A percentile compares a stretch with the other conserved stretches of the same genome.
Evolutionary conservation across 37 sponge, comb jelly and placozoan genomes (phyloP).

Genomic region (Corticium candelabrum): DNA sequence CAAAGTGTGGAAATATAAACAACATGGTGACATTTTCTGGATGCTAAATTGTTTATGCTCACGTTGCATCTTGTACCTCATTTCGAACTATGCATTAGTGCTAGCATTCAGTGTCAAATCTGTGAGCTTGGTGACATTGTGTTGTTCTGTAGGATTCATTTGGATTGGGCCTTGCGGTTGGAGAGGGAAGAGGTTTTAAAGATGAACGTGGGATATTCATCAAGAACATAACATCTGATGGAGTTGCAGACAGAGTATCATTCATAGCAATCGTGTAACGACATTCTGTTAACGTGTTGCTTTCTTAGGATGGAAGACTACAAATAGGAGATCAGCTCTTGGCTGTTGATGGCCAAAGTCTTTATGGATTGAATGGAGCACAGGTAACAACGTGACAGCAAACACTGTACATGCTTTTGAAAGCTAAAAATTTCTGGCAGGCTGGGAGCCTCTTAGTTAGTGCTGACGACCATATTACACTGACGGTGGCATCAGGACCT

Average conservation of each 20-base stretch:
- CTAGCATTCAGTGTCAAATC: no score
- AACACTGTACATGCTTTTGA: no score
- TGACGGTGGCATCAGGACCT: constrained; percentile 8
- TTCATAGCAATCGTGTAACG: no score
- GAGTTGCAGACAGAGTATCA: not conserved
- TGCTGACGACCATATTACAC: not conserved
- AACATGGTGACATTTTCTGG: no score
- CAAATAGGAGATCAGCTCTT: constrained; percentile 58
- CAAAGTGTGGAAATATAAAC: no score
- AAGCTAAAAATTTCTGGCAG: not conserved
- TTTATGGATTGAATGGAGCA: constrained; percentile 21
- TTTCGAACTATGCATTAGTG: no score
- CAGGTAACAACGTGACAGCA: not conserved
- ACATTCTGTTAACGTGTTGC: not conserved
- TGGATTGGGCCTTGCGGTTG: constrained; percentile 10
- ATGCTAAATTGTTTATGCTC: no score
- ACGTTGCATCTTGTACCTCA: no score
- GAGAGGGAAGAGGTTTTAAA: not conserved
- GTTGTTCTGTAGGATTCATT: not conserved
- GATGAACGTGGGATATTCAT: not conserved
- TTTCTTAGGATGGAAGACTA: constrained; percentile 35
- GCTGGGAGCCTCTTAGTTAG: not conserved
- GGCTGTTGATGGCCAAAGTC: constrained; percentile 47
- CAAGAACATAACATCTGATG: constrained; percentile 5
- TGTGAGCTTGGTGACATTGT: no score